phyloP scores from a whole-genome alignment of 2,888 invertebrate genomes.

The Agonopterix heracliana region DNA sequence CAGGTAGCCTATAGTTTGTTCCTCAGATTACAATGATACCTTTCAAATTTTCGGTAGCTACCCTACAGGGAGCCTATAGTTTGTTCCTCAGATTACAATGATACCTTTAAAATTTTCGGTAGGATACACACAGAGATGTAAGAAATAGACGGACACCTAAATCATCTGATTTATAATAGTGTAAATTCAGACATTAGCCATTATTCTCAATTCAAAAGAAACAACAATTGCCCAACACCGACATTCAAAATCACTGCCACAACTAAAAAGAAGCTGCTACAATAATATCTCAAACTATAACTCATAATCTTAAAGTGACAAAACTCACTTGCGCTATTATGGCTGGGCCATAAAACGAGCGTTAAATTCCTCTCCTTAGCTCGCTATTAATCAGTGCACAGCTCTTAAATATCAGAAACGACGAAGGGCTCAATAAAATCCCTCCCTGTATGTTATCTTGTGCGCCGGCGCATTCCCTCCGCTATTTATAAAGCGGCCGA shows the following conservation, averaged over 20 bases:
- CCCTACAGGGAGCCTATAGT: no score
- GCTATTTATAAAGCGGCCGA: slow-evolving; percentile 59
- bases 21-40: no score
- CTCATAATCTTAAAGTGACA: slow-evolving; percentile 4
- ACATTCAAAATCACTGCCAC: not conserved
- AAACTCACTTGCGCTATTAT: not conserved
- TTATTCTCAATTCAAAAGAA: no score
- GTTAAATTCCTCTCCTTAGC: slow-evolving; percentile 24
- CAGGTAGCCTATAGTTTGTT: no score
- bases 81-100: no score
- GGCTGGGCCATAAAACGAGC: slow-evolving; percentile 4
- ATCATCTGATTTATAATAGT: no score
- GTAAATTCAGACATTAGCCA: no score
- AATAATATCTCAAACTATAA: not conserved
- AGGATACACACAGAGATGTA: no score
- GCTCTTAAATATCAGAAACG: slow-evolving; percentile 30
- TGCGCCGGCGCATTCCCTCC: slow-evolving; percentile 43
- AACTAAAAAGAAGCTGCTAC: not conserved
- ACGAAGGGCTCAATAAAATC: slow-evolving; percentile 48
- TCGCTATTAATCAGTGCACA: slow-evolving; percentile 40
- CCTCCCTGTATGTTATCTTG: slow-evolving; percentile 35
- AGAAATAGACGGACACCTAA: no score
- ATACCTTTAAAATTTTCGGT: no score
- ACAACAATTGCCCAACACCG: no score
- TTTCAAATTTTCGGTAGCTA: no score